Conservation (phyloP, 2,888 invertebrate species). For the Chironomus riparius region DNA sequence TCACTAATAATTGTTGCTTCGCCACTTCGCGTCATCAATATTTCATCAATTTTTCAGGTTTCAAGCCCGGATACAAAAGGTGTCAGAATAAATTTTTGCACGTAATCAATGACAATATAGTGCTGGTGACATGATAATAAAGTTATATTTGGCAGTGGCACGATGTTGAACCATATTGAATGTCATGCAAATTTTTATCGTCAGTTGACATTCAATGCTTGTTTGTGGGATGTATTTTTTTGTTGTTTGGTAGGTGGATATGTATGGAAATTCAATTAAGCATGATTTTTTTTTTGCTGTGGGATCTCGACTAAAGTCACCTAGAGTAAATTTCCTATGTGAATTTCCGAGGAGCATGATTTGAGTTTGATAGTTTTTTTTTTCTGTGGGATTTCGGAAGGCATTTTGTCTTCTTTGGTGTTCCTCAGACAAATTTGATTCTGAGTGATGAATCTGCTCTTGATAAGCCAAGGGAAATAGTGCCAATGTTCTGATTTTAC, state of each 20-base stretch:
- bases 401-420: too few species aligned
- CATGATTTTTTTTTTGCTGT: background rate
- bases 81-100: constrained; percentile 12
- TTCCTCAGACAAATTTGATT: too few species aligned
- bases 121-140: constrained; percentile 4
- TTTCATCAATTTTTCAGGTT: constrained; percentile 23
- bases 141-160: constrained; percentile 8
- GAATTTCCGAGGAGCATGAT: too few species aligned
- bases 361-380: too few species aligned
- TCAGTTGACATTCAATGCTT: constrained; percentile 8
- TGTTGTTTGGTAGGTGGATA: background rate
- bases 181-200: constrained; percentile 20
- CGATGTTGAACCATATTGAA: background rate
- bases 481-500: too few species aligned
- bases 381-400: too few species aligned
- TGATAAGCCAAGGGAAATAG: too few species aligned
- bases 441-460: too few species aligned
- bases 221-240: background rate
- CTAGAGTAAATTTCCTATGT: too few species aligned
- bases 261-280: background rate
- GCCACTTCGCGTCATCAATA: constrained; percentile 10
- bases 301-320: too few species aligned
- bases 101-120: background rate
- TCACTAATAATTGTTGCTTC: constrained; percentile 18
- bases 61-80: background rate